A percentile compares a stretch with the other conserved stretches of the same genome.
phyloP scores from a whole-genome alignment of 2,113 vertebrate genomes.

The Pelvicachromis taeniatus region DNA sequence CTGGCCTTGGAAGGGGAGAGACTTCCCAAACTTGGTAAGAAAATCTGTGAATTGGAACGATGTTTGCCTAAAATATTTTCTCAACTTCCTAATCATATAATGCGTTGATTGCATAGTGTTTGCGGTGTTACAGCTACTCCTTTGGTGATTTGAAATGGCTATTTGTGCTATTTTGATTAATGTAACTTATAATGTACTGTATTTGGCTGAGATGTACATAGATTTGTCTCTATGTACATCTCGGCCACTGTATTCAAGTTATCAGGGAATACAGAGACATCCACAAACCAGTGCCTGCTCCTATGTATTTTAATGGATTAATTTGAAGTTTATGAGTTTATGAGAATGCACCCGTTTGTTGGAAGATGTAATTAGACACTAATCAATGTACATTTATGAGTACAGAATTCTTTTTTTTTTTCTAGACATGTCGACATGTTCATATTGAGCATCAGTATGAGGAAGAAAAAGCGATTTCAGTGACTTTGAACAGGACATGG shows the following conservation, averaged over 20 bases:
- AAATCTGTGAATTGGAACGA: background rate
- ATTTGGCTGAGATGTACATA: background rate
- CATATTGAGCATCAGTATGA: background rate
- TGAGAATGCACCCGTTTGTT: background rate
- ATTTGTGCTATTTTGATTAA: background rate
- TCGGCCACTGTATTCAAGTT: background rate
- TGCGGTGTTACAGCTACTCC: background rate
- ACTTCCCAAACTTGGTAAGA: conserved; percentile 75
- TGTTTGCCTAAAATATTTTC: background rate
- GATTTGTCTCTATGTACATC: background rate
- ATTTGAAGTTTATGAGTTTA: background rate
- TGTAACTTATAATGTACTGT: background rate
- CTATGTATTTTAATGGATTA: background rate
- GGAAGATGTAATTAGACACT: background rate
- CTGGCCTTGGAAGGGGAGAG: conserved; percentile 82
- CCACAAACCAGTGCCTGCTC: background rate
- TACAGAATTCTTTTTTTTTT: background rate
- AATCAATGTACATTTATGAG: background rate
- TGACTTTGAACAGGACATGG: background rate
- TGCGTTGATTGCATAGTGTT: background rate
- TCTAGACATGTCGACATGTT: background rate
- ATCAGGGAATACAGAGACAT: background rate
- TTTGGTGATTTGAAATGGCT: background rate
- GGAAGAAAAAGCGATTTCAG: background rate
- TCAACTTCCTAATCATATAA: background rate